Percentiles rank a stretch among this genome's conserved stretches.
Conservation (phyloP, 2,888 invertebrate species). For the Dorcus hopei region DNA sequence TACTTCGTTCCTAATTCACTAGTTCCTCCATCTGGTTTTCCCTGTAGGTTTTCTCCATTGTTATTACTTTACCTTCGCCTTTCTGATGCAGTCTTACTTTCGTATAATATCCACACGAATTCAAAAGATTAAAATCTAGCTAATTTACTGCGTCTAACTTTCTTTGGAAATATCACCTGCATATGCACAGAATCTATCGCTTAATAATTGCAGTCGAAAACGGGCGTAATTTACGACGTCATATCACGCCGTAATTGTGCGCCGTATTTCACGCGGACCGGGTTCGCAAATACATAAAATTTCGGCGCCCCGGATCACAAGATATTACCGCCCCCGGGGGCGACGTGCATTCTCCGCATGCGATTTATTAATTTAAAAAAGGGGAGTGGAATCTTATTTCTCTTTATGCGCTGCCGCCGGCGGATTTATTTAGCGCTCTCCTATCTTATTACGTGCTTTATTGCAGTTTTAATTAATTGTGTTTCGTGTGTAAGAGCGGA, state of each 20-base stretch:
- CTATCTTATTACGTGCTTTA: constrained; percentile 15
- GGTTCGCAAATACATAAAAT: constrained; percentile 39
- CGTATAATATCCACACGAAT: too few relatives aligned
- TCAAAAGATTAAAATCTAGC: too few relatives aligned
- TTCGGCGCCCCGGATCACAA: constrained; percentile 39
- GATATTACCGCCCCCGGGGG: constrained; percentile 40
- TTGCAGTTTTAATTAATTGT: constrained; percentile 25
- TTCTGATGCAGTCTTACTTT: too few relatives aligned
- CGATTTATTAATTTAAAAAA: constrained; percentile 21
- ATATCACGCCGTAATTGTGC: constrained; percentile 26
- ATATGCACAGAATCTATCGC: constrained; percentile 9
- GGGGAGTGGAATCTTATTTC: constrained; percentile 1
- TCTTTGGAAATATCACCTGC: background rate
- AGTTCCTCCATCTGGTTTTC: too few relatives aligned
- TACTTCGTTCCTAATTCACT: too few relatives aligned
- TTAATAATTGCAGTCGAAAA: constrained; percentile 16
- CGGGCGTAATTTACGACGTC: constrained; percentile 22
- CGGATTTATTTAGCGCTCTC: constrained; percentile 11
- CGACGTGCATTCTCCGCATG: constrained; percentile 19
- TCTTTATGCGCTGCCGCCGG: constrained; percentile 10
- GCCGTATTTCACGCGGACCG: constrained; percentile 27
- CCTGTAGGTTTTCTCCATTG: too few relatives aligned
- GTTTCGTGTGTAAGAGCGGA: background rate
- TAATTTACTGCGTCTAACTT: too few relatives aligned
- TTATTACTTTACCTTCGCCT: too few relatives aligned